Evolutionary conservation across 2,888 invertebrate species (phyloP), one percentile per base, ranked within the genome.

Genomic region (Augochlorella aurata): DNA sequence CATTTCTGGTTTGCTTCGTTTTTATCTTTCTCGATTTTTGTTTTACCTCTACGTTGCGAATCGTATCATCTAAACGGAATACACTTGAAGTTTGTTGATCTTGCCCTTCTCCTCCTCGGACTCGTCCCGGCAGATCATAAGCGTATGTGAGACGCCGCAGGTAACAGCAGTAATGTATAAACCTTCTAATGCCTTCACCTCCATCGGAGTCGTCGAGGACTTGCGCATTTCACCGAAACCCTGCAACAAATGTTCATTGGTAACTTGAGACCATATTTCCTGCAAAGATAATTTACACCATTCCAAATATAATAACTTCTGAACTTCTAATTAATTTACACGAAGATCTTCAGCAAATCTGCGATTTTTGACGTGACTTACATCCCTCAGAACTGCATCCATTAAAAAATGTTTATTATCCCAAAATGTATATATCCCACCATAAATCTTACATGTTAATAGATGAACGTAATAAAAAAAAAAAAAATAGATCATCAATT

Each of bases 191-290:
- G 95, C 95, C 71, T 95, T 95, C 88, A 98, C 97, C 94, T 98
- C 98, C 94, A 97, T 97, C 38, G 98, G 98, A 49, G 96, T 95
- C 1, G 98, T 96, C 2, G 98, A 97, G 0, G 98, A 98, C 92
- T 97, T 98, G 89, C 96, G 96, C 90, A 97, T 96, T 88, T 98
- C 98, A 0, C 98, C 98, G 83, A 97, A 96, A 82, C 98, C 98
- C 97, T 97, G 0, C 38, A 38, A 80, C 38, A 63, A 21, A 44
- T 44, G 0, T n/a, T 0, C 18, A 18, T n/a, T 65, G 12, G 1
- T 10, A 65, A 65, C 10, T 7, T 16, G 14, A 58, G 14, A 24
- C 7, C 14, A 12, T 2, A 29, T 29, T 2, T 29, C 2, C 29
- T 29, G 29, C 29, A 2, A 29, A 29, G 2, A n/a, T n/a, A 24